Evolutionary conservation across 2,797 vertebrate genomes (phyloP).

Genomic region (Manis pentadactyla): DNA sequence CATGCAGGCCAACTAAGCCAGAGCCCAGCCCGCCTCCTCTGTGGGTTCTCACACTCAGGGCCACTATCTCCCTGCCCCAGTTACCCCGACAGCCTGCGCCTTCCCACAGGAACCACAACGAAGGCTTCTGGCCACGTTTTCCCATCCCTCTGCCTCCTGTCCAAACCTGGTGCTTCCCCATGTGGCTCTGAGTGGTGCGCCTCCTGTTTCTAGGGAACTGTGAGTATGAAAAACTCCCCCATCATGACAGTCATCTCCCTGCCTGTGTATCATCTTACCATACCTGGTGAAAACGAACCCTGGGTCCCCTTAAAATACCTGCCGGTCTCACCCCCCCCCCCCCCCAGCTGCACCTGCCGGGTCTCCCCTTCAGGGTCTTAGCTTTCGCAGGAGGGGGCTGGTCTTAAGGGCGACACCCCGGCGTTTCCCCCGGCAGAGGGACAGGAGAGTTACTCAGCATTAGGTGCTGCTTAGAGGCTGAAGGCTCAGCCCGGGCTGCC

Average conservation of each 20-base stretch:
- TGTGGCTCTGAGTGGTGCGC: accelerated
- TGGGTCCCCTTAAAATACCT: background rate
- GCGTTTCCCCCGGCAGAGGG: background rate
- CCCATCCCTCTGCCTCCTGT: background rate
- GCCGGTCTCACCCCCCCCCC: too few species aligned
- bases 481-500: accelerated
- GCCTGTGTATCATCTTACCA: background rate
- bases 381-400: background rate
- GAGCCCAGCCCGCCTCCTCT: background rate
- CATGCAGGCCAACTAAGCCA: background rate
- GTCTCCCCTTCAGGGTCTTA: accelerated
- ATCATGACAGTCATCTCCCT: background rate
- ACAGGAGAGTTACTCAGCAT: accelerated
- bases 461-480: background rate
- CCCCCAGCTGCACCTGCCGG: background rate
- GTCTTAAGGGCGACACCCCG: background rate
- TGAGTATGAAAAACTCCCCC: background rate
- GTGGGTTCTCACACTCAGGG: accelerated
- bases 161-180: accelerated
- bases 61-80: too few species aligned
- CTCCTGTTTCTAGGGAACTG: background rate
- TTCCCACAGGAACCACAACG: background rate
- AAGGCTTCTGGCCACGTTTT: background rate
- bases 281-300: background rate
- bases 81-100: background rate